A percentile compares a stretch with the other conserved stretches of the same genome.
phyloP scores from a whole-genome alignment of 1,140 invertebrate genomes.

The Apolygus lucorum region DNA sequence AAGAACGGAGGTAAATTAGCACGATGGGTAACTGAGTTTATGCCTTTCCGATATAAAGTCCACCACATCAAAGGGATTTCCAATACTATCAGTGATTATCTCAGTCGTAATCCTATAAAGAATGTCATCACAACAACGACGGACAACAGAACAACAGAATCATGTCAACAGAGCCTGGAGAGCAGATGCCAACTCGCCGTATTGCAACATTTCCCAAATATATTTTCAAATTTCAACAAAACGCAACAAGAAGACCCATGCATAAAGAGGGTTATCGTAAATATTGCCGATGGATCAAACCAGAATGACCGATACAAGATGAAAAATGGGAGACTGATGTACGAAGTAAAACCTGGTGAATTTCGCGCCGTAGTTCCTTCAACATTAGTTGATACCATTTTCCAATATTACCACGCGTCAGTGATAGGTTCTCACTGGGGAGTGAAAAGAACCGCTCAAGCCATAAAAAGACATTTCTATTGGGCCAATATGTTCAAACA shows the following conservation, averaged over 20 bases:
- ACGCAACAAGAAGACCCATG: neutral
- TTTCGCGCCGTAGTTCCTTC: neutral
- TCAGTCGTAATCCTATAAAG: neutral
- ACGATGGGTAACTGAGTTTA: neutral
- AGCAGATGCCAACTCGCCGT: neutral
- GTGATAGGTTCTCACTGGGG: too few species aligned
- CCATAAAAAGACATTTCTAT: neutral
- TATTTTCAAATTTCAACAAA: neutral
- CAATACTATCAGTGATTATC: neutral
- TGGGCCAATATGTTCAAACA: slow-evolving; percentile 2
- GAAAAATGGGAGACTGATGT: neutral
- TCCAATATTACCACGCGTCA: too few species aligned
- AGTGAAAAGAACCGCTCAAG: neutral
- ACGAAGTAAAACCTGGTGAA: too few species aligned
- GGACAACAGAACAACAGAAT: neutral
- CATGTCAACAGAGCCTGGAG: neutral
- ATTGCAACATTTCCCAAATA: neutral
- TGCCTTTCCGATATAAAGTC: slow-evolving; percentile 3
- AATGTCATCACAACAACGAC: neutral
- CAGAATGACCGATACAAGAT: neutral
- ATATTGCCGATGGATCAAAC: neutral
- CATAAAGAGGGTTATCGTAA: neutral
- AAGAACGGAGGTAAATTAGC: neutral
- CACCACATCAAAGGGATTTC: neutral
- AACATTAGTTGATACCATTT: neutral